A percentile compares a stretch with the other conserved stretches of the same genome.
phyloP scores from a whole-genome alignment of 2,888 invertebrate genomes.

The Asteroscopus sphinx region DNA sequence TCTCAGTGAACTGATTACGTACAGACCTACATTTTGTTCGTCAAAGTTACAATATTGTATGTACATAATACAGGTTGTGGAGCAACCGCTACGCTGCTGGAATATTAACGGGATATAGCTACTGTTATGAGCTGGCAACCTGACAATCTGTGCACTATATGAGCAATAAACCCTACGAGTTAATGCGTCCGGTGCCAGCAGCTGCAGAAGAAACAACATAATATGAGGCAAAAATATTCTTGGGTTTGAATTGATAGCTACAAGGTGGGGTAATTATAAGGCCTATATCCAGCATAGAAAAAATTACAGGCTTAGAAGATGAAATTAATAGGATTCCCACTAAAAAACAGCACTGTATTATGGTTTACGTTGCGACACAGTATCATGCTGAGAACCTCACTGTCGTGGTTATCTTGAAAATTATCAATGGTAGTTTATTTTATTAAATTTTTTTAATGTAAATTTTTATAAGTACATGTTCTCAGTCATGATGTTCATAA shows the following conservation, averaged over 20 bases:
- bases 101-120: slow-evolving; percentile 29
- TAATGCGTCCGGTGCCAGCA: slow-evolving; percentile 16
- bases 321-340: too few species aligned
- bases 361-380: too few species aligned
- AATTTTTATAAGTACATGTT: too few species aligned
- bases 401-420: too few species aligned
- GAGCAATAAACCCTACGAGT: slow-evolving; percentile 29
- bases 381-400: too few species aligned
- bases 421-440: too few species aligned
- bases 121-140: slow-evolving; percentile 32
- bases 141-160: slow-evolving; percentile 39
- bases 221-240: neutral
- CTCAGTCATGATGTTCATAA: too few species aligned
- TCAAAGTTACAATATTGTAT: slow-evolving; percentile 31
- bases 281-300: too few species aligned
- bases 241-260: neutral
- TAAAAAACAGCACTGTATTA: too few species aligned
- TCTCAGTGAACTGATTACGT: slow-evolving; percentile 6
- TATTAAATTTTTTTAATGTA: too few species aligned
- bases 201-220: slow-evolving; percentile 17
- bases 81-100: slow-evolving; percentile 22
- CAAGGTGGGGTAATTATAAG: neutral
- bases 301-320: too few species aligned
- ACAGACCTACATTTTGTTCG: slow-evolving; percentile 20
- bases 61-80: slow-evolving; percentile 2